Conservation (phyloP, 2,113 vertebrate genomes). For the Phoxinus phoxinus region DNA sequence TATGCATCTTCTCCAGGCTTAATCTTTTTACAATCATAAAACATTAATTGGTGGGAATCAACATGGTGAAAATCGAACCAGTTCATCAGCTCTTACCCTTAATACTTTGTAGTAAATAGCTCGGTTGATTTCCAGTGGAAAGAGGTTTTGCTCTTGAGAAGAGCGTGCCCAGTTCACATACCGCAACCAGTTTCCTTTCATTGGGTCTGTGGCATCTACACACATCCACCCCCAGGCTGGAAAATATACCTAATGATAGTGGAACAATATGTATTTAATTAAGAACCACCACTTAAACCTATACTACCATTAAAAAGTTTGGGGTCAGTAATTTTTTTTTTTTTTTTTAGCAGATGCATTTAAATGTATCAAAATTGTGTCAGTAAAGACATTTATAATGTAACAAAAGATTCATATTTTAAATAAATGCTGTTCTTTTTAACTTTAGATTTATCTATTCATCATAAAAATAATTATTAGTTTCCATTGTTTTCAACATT, state of each 20-base stretch:
- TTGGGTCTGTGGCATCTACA: constrained; percentile 90
- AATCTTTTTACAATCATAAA: not conserved
- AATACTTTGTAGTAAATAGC: constrained; percentile 94
- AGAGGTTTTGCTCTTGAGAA: constrained; percentile 89
- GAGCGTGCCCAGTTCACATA: constrained; percentile 94
- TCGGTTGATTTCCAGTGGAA: constrained; percentile 92
- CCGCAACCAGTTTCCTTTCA: constrained; percentile 91
- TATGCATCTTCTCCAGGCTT: not conserved
- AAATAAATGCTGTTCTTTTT: too few relatives aligned
- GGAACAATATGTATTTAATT: not conserved
- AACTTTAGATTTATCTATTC: not conserved
- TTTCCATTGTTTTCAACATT: not conserved
- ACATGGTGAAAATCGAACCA: not conserved
- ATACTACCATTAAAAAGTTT: not conserved
- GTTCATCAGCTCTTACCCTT: constrained; percentile 75
- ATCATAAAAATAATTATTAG: not conserved
- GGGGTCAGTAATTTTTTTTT: not conserved
- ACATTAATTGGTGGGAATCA: not conserved
- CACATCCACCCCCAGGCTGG: constrained; percentile 94
- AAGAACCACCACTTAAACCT: not conserved
- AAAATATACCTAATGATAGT: constrained; percentile 82
- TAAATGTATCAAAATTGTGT: too few relatives aligned
- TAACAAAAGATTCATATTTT: too few relatives aligned
- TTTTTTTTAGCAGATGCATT: not conserved
- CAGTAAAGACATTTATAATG: too few relatives aligned